These are phyloP conservation scores for Antigone vipio DNA, from an alignment of 2,113 vertebrate species.

Conservation along the genomic window DNA sequence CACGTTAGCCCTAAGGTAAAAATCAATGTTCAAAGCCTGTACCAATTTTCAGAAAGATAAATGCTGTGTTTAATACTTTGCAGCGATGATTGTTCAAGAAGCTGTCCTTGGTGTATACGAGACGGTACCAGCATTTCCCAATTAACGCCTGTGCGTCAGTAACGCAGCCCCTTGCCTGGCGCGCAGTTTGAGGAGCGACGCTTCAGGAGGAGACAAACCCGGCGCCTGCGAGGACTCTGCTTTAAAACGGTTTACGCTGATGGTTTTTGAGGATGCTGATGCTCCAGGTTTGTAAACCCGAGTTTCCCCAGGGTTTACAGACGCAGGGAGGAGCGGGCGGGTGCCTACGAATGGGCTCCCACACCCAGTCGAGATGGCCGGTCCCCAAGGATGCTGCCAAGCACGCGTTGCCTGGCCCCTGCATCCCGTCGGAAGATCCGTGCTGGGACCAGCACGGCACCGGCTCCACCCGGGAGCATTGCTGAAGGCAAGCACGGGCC, in stretches of 20 bases:
- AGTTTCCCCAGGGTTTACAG: background rate
- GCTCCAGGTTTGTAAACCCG: background rate
- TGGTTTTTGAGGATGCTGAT: background rate
- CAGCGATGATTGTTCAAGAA: background rate
- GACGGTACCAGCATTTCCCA: background rate
- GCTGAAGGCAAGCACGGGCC: rapidly evolving
- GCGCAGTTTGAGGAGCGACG: background rate
- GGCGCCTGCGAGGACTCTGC: background rate
- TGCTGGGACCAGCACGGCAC: background rate
- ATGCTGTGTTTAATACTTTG: constrained; percentile 9
- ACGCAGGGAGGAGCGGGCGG: background rate
- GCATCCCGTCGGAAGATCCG: background rate
- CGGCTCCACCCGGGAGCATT: background rate
- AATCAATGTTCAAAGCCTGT: constrained; percentile 64
- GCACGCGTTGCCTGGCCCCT: rapidly evolving
- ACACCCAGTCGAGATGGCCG: rapidly evolving
- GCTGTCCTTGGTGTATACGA: background rate
- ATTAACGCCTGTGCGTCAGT: background rate
- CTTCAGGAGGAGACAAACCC: background rate
- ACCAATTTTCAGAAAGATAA: constrained; percentile 52
- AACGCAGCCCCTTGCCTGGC: background rate
- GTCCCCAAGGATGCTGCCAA: rapidly evolving
- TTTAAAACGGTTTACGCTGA: background rate
- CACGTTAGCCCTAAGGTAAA: constrained; percentile 45
- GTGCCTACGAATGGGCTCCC: rapidly evolving